These are phyloP conservation scores for Hypomesus transpacificus DNA, from an alignment of 2,113 vertebrate species.

Conservation along the genomic window DNA sequence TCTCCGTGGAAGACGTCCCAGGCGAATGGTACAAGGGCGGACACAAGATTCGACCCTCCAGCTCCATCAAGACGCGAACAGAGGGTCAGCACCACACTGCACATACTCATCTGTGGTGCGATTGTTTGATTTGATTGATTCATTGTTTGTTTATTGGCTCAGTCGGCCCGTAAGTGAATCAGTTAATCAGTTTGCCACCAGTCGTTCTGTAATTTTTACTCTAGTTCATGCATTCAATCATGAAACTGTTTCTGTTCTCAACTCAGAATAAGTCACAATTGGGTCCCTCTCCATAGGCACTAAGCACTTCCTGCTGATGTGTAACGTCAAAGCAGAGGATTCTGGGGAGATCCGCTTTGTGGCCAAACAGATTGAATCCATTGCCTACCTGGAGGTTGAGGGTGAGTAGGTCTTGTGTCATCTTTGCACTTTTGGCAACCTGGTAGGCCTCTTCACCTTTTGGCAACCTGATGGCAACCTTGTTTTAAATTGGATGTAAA, in stretches of 20 bases:
- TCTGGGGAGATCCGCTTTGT: constrained; percentile 80
- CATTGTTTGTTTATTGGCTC: neutral
- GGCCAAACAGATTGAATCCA: constrained; percentile 72
- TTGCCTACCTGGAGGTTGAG: constrained; percentile 79
- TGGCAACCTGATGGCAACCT: no score
- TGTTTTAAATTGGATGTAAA: no score
- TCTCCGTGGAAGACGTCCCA: constrained; percentile 72
- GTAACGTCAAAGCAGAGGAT: constrained; percentile 76
- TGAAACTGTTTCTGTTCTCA: no score
- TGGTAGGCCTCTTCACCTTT: no score
- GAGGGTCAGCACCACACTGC: constrained; percentile 74
- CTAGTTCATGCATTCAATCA: no score
- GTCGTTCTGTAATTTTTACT: no score
- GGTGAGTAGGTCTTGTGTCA: constrained; percentile 61
- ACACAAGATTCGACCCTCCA: constrained; percentile 72
- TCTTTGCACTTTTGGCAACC: no score
- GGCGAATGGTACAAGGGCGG: constrained; percentile 80
- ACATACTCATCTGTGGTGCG: neutral
- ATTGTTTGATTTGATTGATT: neutral
- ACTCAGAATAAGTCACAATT: no score
- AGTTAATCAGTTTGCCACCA: neutral
- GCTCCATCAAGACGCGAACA: constrained; percentile 80
- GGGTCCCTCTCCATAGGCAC: constrained; percentile 65
- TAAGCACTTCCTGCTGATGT: constrained; percentile 86
- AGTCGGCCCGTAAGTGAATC: neutral